Conservation (phyloP, 2,113 vertebrate species). For the Scopus umbretta region DNA sequence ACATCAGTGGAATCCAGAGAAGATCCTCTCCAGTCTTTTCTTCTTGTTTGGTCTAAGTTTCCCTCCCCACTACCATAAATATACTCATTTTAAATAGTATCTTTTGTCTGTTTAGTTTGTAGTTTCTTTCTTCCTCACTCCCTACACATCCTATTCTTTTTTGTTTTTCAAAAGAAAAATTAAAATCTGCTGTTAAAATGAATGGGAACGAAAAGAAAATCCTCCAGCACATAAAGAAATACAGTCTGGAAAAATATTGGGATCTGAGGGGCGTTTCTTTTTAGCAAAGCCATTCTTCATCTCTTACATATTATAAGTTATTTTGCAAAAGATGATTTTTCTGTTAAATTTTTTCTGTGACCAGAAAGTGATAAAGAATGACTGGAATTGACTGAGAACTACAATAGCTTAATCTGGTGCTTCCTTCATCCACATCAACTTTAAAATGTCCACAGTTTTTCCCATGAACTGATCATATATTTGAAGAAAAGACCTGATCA, state of each 20-base stretch:
- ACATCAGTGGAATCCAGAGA: background rate
- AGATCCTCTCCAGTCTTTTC: background rate
- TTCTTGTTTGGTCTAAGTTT: conserved; percentile 8
- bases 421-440: background rate
- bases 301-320: background rate
- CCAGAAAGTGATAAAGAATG: background rate
- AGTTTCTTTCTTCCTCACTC: background rate
- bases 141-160: background rate
- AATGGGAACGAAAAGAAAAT: background rate
- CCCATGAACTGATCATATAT: background rate
- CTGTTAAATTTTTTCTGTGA: background rate
- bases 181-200: conserved; percentile 5
- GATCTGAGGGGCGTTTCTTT: background rate
- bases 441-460: background rate
- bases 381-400: background rate
- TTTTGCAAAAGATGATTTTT: background rate
- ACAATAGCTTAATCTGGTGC: background rate
- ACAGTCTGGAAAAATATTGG: background rate
- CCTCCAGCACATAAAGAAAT: background rate
- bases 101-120: background rate
- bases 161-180: background rate
- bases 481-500: background rate
- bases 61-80: background rate
- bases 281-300: background rate
- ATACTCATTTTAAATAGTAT: background rate